Evolutionary conservation across 2,797 vertebrate species (phyloP).

Genomic region (Xenopus petersii): DNA sequence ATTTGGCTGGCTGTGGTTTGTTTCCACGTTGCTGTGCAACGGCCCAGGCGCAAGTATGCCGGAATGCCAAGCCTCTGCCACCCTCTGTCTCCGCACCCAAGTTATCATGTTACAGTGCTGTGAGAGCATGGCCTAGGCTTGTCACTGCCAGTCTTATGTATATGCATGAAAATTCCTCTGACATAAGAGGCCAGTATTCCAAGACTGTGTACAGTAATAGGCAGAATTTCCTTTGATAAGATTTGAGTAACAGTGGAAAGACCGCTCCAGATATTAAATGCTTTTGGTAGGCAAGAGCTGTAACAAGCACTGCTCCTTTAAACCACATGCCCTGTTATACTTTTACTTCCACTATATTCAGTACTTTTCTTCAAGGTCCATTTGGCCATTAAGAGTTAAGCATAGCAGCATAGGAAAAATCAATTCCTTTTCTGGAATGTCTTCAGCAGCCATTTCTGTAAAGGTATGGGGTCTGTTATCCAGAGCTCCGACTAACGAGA

Average conservation of each 20-base stretch:
- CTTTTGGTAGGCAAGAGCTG: no score
- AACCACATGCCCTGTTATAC: no score
- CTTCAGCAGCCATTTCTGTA: no score
- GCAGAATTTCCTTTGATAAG: background rate
- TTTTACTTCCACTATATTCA: no score
- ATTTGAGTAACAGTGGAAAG: background rate
- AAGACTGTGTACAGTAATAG: background rate
- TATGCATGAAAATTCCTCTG: background rate
- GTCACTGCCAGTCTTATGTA: background rate
- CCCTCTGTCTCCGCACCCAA: background rate
- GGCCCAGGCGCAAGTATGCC: background rate
- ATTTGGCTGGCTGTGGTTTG: background rate
- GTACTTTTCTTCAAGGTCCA: no score
- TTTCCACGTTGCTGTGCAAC: background rate
- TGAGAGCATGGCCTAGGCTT: background rate
- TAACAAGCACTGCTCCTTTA: no score
- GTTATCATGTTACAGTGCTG: slow-evolving; percentile 12
- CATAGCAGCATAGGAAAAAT: no score
- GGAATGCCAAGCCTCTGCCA: background rate
- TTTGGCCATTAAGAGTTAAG: no score
- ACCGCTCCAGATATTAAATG: no score
- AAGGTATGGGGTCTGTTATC: no score
- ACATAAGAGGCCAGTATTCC: background rate
- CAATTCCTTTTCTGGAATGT: no score
- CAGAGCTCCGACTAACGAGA: no score